phyloP scores from a whole-genome alignment of 1,140 invertebrate species.

The Heliconius congener region DNA sequence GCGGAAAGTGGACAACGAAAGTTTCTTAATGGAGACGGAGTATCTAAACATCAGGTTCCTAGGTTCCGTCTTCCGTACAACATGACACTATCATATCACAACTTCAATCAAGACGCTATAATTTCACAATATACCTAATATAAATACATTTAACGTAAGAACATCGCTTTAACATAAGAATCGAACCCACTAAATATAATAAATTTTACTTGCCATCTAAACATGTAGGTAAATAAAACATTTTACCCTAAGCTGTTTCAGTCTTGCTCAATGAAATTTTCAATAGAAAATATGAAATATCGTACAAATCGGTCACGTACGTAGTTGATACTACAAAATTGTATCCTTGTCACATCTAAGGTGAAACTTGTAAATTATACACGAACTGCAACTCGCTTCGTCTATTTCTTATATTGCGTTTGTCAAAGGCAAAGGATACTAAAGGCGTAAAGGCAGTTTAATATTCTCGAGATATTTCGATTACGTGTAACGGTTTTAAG shows the following conservation, averaged over 20 bases:
- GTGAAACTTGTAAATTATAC: slow-evolving; percentile 28
- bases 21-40: too few species aligned
- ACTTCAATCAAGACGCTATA: too few species aligned
- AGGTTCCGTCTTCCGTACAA: too few species aligned
- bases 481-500: neutral
- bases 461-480: slow-evolving; percentile 19
- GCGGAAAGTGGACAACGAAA: too few species aligned
- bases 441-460: slow-evolving; percentile 15
- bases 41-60: too few species aligned
- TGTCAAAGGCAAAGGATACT: slow-evolving; percentile 9
- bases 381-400: slow-evolving; percentile 17
- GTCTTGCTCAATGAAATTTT: slow-evolving; percentile 10
- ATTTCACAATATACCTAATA: too few species aligned
- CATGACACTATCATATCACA: too few species aligned
- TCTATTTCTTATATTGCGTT: slow-evolving; percentile 18
- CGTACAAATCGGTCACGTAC: slow-evolving; percentile 26
- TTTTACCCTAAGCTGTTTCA: neutral
- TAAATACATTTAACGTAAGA: too few species aligned
- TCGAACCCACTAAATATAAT: neutral
- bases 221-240: neutral
- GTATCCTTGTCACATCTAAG: slow-evolving; percentile 22
- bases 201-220: neutral
- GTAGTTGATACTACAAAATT: slow-evolving; percentile 33
- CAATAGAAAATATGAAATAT: slow-evolving; percentile 30
- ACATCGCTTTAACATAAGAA: too few species aligned